phyloP scores from a whole-genome alignment of 2,113 vertebrate species.

The Myotis brandtii region DNA sequence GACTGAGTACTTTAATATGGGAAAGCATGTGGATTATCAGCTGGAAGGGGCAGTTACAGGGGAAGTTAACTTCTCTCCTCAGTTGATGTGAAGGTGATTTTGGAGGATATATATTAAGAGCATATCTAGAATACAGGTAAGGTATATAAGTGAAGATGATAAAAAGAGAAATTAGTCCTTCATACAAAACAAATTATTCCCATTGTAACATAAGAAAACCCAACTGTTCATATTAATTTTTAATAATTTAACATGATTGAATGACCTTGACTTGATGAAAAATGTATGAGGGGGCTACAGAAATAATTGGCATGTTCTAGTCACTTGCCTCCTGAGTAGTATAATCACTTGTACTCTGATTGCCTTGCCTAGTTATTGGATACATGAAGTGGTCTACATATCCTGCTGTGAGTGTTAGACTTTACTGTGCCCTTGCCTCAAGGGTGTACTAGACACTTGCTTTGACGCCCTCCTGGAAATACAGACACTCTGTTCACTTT shows the following conservation, averaged over 20 bases:
- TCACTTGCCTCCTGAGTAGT: neutral
- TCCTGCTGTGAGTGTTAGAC: neutral
- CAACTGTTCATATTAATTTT: neutral
- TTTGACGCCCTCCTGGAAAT: neutral
- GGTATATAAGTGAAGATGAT: neutral
- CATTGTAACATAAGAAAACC: neutral
- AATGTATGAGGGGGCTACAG: neutral
- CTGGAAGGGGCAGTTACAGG: neutral
- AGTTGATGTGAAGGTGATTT: neutral
- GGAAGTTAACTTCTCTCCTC: neutral
- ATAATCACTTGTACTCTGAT: neutral
- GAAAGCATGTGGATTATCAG: neutral
- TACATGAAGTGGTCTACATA: neutral
- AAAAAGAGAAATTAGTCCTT: conserved; percentile 7
- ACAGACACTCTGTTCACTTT: neutral
- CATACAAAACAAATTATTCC: neutral
- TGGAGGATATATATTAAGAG: neutral
- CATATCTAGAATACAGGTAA: neutral
- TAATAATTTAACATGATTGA: neutral
- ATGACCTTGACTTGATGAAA: neutral
- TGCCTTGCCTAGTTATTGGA: neutral
- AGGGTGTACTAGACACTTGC: neutral
- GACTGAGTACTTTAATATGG: neutral
- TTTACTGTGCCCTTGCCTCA: neutral
- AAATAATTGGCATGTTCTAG: neutral